Evolutionary conservation across 2,113 vertebrate genomes (phyloP), one percentile per base, ranked within the genome.

Genomic region (Osmerus mordax): DNA sequence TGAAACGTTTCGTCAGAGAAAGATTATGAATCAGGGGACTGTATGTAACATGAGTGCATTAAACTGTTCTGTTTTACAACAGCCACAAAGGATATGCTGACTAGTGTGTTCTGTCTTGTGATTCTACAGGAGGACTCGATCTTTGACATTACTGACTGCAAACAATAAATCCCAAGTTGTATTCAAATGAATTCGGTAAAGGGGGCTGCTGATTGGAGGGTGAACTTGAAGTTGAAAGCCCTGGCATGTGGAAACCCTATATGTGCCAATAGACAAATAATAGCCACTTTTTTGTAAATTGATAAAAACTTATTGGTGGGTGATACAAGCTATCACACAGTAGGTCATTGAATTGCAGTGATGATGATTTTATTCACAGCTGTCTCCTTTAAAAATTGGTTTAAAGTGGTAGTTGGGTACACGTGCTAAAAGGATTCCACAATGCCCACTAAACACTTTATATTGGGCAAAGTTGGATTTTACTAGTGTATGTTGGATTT

Each of bases 111-210:
- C 28, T 64, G 15, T n/a, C 28, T 19, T 64, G 62, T 25, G 60
- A 62, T 62, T 64, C 29, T 36, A 56, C 25, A 64, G 62, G 62
- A n/a, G 62, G 62, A 64, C 16, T 36, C 29, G 15, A 29, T 16
- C 4, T 29, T 15, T 64, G 62, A 29, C 32, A 7, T n/a, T 1
- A 8, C 14, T 47, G 41, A 47, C 41, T 47, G 41, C 7, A 47
- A 47, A 11, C 41, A 47, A 47, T 21, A 29, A 16, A 41, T 64
- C 62, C 4, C 15, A 36, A 18, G 29, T 47, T 18, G 29, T 16
- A 9, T n/a, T 29, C 7, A 15, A n/a, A 29, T n/a, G 62, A 56
- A n/a, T 56, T n/a, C 16, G n/a, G 16, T 41, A 7, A 9, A 36
- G 28, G 32, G 16, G 29, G 4, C 61, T 29, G 16, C 16, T 60